Conservation (phyloP, 2,888 invertebrate genomes). For the Thalpophila matura region DNA sequence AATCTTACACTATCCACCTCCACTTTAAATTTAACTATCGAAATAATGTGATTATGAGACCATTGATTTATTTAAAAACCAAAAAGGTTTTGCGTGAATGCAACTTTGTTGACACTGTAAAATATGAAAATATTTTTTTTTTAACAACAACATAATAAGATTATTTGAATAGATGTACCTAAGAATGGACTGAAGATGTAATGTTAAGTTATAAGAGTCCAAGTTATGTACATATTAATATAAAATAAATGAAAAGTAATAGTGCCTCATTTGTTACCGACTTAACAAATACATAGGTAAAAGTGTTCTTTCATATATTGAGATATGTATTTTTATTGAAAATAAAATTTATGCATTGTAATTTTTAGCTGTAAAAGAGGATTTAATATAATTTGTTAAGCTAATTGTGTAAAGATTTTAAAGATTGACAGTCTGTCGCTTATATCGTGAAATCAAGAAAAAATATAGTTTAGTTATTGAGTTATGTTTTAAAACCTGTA, state of each 20-base stretch:
- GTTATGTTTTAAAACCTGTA: conserved; percentile 54
- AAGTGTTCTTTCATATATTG: conserved; percentile 88
- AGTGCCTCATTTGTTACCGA: conserved; percentile 90
- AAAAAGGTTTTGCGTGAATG: conserved; percentile 79
- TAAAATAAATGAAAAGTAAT: conserved; percentile 72
- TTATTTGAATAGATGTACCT: conserved; percentile 70
- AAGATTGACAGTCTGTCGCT: conserved; percentile 74
- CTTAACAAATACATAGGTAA: conserved; percentile 83
- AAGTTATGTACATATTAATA: conserved; percentile 72
- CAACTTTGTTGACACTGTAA: conserved; percentile 80
- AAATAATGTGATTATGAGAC: conserved; percentile 86
- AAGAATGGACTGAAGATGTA: conserved; percentile 79
- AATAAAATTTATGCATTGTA: conserved; percentile 88
- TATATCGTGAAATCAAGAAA: conserved; percentile 66
- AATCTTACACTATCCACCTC: conserved; percentile 63
- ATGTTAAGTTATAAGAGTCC: conserved; percentile 74
- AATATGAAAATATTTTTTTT: conserved; percentile 65
- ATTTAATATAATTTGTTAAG: conserved; percentile 90
- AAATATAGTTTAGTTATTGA: conserved; percentile 56
- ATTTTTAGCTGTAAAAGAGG: conserved; percentile 88
- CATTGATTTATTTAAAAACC: conserved; percentile 85
- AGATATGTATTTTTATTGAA: conserved; percentile 88
- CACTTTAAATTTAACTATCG: conserved; percentile 67
- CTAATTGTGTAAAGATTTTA: conserved; percentile 82
- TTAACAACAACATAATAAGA: conserved; percentile 61